Evolutionary conservation across 1,140 invertebrate species (phyloP).

Genomic region (Lerema accius): DNA sequence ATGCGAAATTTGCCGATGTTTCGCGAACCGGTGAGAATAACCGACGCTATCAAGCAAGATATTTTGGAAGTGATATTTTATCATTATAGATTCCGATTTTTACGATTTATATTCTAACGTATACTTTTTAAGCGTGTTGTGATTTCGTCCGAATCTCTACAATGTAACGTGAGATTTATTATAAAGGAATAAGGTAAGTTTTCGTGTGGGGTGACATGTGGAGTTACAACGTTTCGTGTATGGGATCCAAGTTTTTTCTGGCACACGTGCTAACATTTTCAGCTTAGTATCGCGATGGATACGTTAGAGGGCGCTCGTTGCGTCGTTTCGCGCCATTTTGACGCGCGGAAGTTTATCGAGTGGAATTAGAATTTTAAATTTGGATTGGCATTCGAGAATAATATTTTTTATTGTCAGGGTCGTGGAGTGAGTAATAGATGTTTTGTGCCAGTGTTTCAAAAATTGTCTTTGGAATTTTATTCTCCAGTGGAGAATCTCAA

Average conservation of each 20-base stretch:
- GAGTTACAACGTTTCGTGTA: slow-evolving; percentile 36
- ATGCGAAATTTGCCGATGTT: slow-evolving; percentile 42
- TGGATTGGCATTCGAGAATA: slow-evolving; percentile 40
- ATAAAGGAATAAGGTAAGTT: slow-evolving; percentile 20
- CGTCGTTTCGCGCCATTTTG: slow-evolving; percentile 42
- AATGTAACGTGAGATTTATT: slow-evolving; percentile 26
- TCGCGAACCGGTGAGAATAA: slow-evolving; percentile 35
- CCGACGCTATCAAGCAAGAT: slow-evolving; percentile 1
- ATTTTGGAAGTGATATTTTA: slow-evolving; percentile 23
- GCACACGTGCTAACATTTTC: slow-evolving; percentile 69
- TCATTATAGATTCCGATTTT: slow-evolving; percentile 1
- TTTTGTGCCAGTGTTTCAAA: slow-evolving; percentile 40
- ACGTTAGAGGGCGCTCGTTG: slow-evolving; percentile 48
- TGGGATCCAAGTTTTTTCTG: slow-evolving; percentile 46
- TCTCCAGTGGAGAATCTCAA: too few relatives aligned
- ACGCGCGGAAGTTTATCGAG: slow-evolving; percentile 47
- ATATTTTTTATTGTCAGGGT: slow-evolving; percentile 47
- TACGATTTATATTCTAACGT: slow-evolving; percentile 36
- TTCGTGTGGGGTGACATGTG: slow-evolving; percentile 4
- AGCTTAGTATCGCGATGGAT: slow-evolving; percentile 64
- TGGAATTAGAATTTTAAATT: slow-evolving; percentile 59
- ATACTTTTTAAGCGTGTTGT: slow-evolving; percentile 24
- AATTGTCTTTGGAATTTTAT: too few relatives aligned
- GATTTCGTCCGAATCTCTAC: slow-evolving; percentile 23
- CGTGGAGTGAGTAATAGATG: slow-evolving; percentile 34